Evolutionary conservation across 2,888 invertebrate species (phyloP).

Genomic region (Torymus texanus): DNA sequence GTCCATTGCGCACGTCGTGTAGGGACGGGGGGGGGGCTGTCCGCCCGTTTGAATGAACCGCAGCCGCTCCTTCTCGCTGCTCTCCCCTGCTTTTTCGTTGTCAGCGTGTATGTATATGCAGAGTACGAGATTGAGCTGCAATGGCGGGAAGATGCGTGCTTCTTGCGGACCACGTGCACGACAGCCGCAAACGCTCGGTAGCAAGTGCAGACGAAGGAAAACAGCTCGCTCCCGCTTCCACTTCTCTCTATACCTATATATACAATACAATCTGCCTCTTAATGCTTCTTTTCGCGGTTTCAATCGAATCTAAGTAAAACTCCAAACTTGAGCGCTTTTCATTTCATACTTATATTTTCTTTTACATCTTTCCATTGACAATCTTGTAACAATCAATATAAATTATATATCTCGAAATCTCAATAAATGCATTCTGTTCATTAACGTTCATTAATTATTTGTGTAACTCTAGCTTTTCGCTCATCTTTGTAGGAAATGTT

Average conservation of each 20-base stretch:
- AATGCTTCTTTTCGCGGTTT: background rate
- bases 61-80: slow-evolving; percentile 19
- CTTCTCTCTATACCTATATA: background rate
- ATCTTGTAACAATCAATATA: slow-evolving; percentile 26
- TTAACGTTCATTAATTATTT: no score
- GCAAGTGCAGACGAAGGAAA: background rate
- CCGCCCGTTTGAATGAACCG: slow-evolving; percentile 64
- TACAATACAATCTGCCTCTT: background rate
- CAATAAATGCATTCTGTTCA: slow-evolving; percentile 24
- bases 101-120: no score
- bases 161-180: slow-evolving; percentile 55
- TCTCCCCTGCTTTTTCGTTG: background rate
- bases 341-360: slow-evolving; percentile 39
- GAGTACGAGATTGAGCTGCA: slow-evolving; percentile 55
- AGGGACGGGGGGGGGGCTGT: slow-evolving; percentile 55
- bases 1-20: slow-evolving; percentile 64
- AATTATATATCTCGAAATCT: background rate
- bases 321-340: background rate
- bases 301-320: slow-evolving; percentile 4
- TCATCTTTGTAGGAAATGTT: background rate
- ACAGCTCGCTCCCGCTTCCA: no score
- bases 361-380: slow-evolving; percentile 18
- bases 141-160: slow-evolving; percentile 69
- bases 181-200: background rate
- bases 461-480: background rate